Percentiles rank a stretch among this genome's conserved stretches.
These are phyloP conservation scores for Apodemus speciosus DNA, from an alignment of 2,113 vertebrate genomes.

Conservation along the genomic window DNA sequence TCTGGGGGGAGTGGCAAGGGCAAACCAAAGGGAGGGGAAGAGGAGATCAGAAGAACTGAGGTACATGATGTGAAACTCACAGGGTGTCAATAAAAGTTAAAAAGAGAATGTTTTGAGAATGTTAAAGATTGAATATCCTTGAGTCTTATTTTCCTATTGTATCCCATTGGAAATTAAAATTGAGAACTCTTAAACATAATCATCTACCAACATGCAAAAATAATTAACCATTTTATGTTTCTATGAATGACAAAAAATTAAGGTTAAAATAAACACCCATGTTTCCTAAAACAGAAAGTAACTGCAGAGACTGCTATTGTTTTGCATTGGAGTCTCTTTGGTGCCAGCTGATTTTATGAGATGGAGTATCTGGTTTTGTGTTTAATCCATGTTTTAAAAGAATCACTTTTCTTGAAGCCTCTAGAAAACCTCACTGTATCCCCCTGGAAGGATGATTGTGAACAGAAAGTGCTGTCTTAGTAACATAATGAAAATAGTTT, in stretches of 20 bases:
- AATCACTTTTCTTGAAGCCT: background rate
- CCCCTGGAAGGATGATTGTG: background rate
- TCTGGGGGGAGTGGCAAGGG: too few species aligned
- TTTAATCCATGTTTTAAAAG: background rate
- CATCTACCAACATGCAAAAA: background rate
- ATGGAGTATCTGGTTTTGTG: background rate
- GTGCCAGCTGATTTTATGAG: background rate
- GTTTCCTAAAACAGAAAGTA: background rate
- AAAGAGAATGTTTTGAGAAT: background rate
- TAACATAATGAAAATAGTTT: constrained; percentile 37
- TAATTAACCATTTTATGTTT: background rate
- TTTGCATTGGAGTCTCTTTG: background rate
- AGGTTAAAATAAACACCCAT: background rate
- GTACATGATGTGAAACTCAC: too few species aligned
- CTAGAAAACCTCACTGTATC: background rate
- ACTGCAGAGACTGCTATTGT: background rate
- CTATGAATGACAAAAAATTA: background rate
- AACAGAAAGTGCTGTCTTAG: background rate
- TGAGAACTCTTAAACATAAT: background rate
- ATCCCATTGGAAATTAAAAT: background rate
- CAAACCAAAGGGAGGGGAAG: too few species aligned
- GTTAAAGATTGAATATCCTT: background rate
- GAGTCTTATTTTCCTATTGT: background rate
- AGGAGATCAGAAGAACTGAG: too few species aligned
- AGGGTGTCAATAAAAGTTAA: too few species aligned